Base-by-base conservation (phyloP, 2,113 vertebrate species). In the Lathamus discolor region DNA sequence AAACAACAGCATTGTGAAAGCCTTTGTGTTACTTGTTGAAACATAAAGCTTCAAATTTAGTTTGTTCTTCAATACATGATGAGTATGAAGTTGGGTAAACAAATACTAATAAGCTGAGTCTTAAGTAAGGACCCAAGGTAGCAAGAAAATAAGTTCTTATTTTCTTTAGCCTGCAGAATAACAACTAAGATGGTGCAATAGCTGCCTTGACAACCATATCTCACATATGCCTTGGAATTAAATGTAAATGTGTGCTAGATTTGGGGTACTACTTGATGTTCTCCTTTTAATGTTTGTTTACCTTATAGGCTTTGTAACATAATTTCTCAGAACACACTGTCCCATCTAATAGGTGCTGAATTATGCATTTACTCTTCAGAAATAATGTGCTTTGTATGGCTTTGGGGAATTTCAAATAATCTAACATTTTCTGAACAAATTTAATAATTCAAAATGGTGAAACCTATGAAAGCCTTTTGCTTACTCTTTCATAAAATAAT, bases 381-480 rank as follows among this genome's bases (percentile, higher is more conserved):
- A 23, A 18, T 9, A n/a, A 24, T 4, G 4, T 39, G 13, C 7
- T 0, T 59, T 59, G 0, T 79, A 31, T 35, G 11, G 5, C 27
- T 79, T 85, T 55, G 13, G 3, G 25, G 11, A 74, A 59, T 54
- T 78, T 74, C 5, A 73, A 70, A 16, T 17, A 62, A 67, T 41
- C 46, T 54, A 43, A 9, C 8, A 25, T 61, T 74, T 91, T 91
- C 39, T 48, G 20, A 82, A 70, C 2, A 11, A 4, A 64, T 86
- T 44, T 66, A 51, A 37, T 84, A 66, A 61, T 77, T 92, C 13
- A 80, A 84, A 92, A 51, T 37, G 11, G 2, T 54, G 43, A 86
- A 59, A 28, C 2, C n/a, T 37, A 17, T 59, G 51, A 69, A 91
- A 70, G 7, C 1, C 39, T 55, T 90, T 66, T 87, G 8, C 9